Percentiles rank a stretch among this genome's conserved stretches.
phyloP scores from a whole-genome alignment of 2,888 invertebrate species.

The Limnephilus lunatus region DNA sequence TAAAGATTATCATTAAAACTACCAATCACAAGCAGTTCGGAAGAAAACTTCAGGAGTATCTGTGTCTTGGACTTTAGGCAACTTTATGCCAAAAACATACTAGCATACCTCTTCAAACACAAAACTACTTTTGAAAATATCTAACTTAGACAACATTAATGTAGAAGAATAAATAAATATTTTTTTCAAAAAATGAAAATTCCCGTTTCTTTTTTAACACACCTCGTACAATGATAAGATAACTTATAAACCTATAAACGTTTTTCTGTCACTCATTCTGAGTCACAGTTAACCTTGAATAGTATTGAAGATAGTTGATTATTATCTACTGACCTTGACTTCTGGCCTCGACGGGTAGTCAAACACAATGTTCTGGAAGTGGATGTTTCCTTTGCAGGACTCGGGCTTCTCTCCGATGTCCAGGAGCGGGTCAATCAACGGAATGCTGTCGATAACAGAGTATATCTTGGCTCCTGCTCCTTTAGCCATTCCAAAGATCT shows the following conservation, averaged over 20 bases:
- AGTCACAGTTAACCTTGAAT: background rate
- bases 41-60: too few relatives aligned
- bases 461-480: constrained; percentile 89
- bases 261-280: background rate
- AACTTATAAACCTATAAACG: background rate
- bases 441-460: constrained; percentile 85
- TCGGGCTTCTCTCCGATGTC: constrained; percentile 79
- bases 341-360: constrained; percentile 89
- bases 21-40: too few relatives aligned
- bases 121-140: too few relatives aligned
- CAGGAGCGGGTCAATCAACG: constrained; percentile 84
- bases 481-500: constrained; percentile 87
- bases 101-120: too few relatives aligned
- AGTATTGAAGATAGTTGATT: background rate
- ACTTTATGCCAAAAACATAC: too few relatives aligned
- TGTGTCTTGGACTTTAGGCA: too few relatives aligned
- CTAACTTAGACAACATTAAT: too few relatives aligned
- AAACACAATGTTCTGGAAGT: constrained; percentile 85
- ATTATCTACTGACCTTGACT: constrained; percentile 79
- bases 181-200: too few relatives aligned
- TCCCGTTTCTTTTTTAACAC: too few relatives aligned
- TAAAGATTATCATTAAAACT: too few relatives aligned
- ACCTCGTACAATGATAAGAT: background rate
- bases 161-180: too few relatives aligned
- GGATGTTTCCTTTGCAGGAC: constrained; percentile 81